A percentile compares a stretch with the other conserved stretches of the same genome.
phyloP scores from a whole-genome alignment of 2,888 invertebrate genomes.

The Pandemis cinnamomeana region DNA sequence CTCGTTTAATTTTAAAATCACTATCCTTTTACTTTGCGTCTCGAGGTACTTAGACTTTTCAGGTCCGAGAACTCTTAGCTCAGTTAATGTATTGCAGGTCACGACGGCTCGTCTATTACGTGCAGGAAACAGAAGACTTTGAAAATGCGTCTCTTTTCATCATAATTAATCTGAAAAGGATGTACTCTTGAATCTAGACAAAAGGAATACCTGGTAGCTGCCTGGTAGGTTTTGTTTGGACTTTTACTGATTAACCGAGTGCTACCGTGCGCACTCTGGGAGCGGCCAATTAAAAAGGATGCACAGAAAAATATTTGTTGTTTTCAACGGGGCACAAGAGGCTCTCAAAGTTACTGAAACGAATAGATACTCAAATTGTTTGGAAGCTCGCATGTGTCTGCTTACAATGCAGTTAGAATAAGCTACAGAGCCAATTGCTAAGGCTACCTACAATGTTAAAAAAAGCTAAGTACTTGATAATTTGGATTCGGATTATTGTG shows the following conservation, averaged over 20 bases:
- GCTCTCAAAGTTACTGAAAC: not conserved
- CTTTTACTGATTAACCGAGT: not conserved
- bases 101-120: constrained; percentile 8
- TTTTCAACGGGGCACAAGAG: not conserved
- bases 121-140: not conserved
- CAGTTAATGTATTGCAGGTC: constrained; percentile 23
- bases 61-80: not conserved
- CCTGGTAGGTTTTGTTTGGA: not conserved
- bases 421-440: too few relatives aligned
- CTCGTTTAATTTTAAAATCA: not conserved
- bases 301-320: not conserved
- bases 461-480: too few relatives aligned
- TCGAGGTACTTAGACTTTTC: not conserved
- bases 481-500: too few relatives aligned
- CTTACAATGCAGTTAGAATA: too few relatives aligned
- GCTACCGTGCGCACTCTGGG: not conserved
- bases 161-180: not conserved
- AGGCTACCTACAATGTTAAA: too few relatives aligned
- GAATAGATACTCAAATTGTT: not conserved
- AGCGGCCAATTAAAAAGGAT: constrained; percentile 3
- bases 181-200: not conserved
- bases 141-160: not conserved
- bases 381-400: not conserved
- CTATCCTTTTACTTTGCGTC: not conserved
- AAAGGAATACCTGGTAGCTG: not conserved